Conservation (phyloP, 2,797 vertebrate species). For the Enteromius unitaeniatus region DNA sequence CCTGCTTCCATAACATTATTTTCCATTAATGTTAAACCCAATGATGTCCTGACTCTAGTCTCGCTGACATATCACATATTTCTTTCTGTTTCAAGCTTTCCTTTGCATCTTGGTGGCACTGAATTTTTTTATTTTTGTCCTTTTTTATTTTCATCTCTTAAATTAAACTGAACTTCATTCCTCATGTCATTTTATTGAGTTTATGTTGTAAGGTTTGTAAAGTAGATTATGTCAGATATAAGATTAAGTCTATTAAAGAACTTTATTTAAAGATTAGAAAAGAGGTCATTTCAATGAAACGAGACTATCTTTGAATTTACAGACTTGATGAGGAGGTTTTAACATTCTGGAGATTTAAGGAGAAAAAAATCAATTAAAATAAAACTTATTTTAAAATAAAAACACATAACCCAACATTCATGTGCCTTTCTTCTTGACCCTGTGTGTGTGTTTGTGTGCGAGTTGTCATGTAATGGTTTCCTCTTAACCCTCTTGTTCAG, state of each 20-base stretch:
- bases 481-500: slow-evolving; percentile 55
- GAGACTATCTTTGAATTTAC: slow-evolving; percentile 73
- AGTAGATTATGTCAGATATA: slow-evolving; percentile 87
- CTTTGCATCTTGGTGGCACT: slow-evolving; percentile 74
- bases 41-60: slow-evolving; percentile 63
- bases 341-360: slow-evolving; percentile 84
- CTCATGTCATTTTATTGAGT: slow-evolving; percentile 76
- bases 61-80: slow-evolving; percentile 45
- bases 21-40: slow-evolving; percentile 67
- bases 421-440: slow-evolving; percentile 77
- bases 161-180: slow-evolving; percentile 80
- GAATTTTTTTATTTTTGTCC: slow-evolving; percentile 41
- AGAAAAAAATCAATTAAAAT: slow-evolving; percentile 85
- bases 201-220: slow-evolving; percentile 85
- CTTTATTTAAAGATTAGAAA: slow-evolving; percentile 89
- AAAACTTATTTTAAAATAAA: slow-evolving; percentile 99
- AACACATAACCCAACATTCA: slow-evolving; percentile 77
- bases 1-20: slow-evolving; percentile 70
- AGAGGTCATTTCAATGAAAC: slow-evolving; percentile 69
- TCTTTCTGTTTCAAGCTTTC: slow-evolving; percentile 55
- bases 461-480: slow-evolving; percentile 41
- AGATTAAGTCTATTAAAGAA: slow-evolving; percentile 87
- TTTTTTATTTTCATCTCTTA: slow-evolving; percentile 72
- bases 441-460: slow-evolving; percentile 64
- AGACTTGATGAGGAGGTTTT: slow-evolving; percentile 76